Percentiles rank a stretch among this genome's conserved stretches.
Evolutionary conservation across 1,140 invertebrate genomes (phyloP).

Genomic region (Eumeta japonica): DNA sequence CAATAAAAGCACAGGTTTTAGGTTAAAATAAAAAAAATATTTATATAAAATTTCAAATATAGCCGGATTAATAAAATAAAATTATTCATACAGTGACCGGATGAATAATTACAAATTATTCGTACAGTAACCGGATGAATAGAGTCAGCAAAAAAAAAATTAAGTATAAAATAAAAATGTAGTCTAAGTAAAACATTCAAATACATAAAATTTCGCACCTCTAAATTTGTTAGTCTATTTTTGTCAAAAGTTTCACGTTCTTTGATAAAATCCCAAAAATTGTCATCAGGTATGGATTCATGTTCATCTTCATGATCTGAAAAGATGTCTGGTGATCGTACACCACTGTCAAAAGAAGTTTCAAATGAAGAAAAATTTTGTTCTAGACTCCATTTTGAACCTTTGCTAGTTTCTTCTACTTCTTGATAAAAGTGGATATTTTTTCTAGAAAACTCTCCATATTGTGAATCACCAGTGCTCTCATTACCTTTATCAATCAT

Average conservation of each 20-base stretch:
- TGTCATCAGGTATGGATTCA: slow-evolving; percentile 16
- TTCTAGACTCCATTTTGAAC: slow-evolving; percentile 37
- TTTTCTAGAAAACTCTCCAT: slow-evolving; percentile 21
- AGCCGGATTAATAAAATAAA: no score
- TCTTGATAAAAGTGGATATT: not conserved
- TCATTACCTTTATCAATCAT: slow-evolving; percentile 20
- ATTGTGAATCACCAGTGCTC: slow-evolving; percentile 28
- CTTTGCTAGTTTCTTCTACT: slow-evolving; percentile 18
- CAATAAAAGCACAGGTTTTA: no score
- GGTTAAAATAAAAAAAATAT: no score
- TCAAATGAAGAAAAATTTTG: slow-evolving; percentile 46
- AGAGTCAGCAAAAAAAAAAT: not conserved
- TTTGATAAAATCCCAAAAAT: slow-evolving; percentile 40
- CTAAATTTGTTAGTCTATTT: no score
- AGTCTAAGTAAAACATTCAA: no score
- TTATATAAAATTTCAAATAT: no score
- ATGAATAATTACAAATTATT: no score
- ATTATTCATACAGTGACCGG: not conserved
- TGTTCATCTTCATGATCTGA: slow-evolving; percentile 52
- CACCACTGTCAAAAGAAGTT: slow-evolving; percentile 48
- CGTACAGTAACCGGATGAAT: no score
- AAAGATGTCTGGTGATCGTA: slow-evolving; percentile 60
- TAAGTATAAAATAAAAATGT: slow-evolving; percentile 5
- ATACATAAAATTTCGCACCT: no score
- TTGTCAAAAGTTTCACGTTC: slow-evolving; percentile 46